phyloP scores from a whole-genome alignment of 2,888 invertebrate genomes.

The Zele albiditarsus region DNA sequence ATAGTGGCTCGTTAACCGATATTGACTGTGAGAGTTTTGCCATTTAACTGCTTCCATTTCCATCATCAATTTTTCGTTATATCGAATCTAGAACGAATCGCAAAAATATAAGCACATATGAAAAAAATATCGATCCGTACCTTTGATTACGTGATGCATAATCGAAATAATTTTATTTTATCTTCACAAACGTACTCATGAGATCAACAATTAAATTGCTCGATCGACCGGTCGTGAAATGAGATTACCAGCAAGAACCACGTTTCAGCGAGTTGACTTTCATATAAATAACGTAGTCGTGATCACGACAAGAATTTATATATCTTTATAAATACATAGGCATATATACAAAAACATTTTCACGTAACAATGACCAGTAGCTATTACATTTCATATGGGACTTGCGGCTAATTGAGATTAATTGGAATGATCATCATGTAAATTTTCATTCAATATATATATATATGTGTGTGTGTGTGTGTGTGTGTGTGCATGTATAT shows the following conservation, averaged over 20 bases:
- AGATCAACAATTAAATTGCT: not conserved
- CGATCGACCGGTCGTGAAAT: not conserved
- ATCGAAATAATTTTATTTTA: not conserved
- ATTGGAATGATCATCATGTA: constrained; percentile 16
- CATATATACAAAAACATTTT: not conserved
- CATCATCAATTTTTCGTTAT: not conserved
- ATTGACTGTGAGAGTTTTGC: not conserved
- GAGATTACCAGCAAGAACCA: not conserved
- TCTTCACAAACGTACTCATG: not conserved
- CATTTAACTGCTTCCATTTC: not conserved
- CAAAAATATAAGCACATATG: too few relatives aligned
- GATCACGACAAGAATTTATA: not conserved
- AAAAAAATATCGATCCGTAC: not conserved
- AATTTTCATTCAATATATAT: not conserved
- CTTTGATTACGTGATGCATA: not conserved
- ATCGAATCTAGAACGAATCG: not conserved
- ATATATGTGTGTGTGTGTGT: too few relatives aligned
- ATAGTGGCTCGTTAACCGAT: not conserved
- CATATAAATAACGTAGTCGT: not conserved
- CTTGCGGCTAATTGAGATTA: not conserved
- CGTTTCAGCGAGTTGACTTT: not conserved
- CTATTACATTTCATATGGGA: not conserved
- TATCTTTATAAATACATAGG: not conserved
- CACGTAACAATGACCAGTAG: constrained; percentile 10
- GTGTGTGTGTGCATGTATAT: too few relatives aligned